Conservation (phyloP, 2,797 vertebrate species). For the Bovichtus diacanthus region DNA sequence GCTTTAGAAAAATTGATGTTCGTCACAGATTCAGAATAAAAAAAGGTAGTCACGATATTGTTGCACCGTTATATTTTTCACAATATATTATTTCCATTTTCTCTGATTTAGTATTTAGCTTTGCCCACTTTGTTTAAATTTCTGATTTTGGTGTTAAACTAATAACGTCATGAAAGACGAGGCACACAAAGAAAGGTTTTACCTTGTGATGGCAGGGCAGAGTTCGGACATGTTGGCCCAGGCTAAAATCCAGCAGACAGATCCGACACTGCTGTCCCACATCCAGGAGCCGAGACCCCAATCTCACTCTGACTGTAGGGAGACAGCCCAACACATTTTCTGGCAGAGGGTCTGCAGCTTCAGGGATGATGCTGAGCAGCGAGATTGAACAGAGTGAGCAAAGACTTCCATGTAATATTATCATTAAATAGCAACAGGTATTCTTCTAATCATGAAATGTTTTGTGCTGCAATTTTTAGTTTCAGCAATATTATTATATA, state of each 20-base stretch:
- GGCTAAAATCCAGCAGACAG: conserved; percentile 82
- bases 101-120: background rate
- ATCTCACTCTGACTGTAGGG: conserved; percentile 66
- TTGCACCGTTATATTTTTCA: background rate
- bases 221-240: conserved; percentile 72
- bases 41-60: background rate
- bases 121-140: no score
- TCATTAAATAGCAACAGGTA: background rate
- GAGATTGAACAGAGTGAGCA: background rate
- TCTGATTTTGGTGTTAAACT: no score
- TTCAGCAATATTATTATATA: no score
- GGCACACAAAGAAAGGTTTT: background rate
- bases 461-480: no score
- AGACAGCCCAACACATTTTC: conserved; percentile 67
- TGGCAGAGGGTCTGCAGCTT: conserved; percentile 50
- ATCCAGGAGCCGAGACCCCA: conserved; percentile 77
- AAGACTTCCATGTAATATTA: no score
- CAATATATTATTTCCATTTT: no score
- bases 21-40: no score
- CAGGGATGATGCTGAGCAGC: background rate
- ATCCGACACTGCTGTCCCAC: conserved; percentile 83
- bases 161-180: no score
- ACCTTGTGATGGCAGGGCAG: conserved; percentile 88
- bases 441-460: no score
- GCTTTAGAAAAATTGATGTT: background rate